Base-by-base conservation (phyloP, 2,888 invertebrate genomes). In the Apamea anceps region DNA sequence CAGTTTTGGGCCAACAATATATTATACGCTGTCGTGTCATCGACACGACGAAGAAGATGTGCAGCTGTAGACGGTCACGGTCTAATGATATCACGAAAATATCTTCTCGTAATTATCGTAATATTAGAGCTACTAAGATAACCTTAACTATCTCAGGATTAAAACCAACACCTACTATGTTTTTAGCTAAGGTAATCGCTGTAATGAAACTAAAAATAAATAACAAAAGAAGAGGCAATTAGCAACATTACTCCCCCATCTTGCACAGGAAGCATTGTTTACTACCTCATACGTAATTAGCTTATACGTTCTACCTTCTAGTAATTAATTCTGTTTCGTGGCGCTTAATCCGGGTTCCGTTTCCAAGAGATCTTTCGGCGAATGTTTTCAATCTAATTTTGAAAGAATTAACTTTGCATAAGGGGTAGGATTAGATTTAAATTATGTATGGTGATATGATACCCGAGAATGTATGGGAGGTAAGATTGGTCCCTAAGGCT, bases 261-360 rank as follows among this genome's bases (percentile, higher is more conserved):
- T 76, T n/a, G 57, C 12, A 37, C 37, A 7, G 32, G 18, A 72
- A 57, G 54, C 74, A 75, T 89, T 88, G 81, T 89, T 88, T 84
- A 89, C 88, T 71, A 75, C 79, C 80, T 72, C 51, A 72, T 65
- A 73, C 68, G 65, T 89, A 85, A 90, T 90, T 86, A 87, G 42
- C 75, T 90, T 85, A 77, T 83, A 84, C 75, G 45, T 67, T 71
- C 75, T 82, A 79, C 82, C 79, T 86, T 75, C 78, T 57, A 77
- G 80, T 88, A 87, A 90, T 90, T 89, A 88, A 90, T 88, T 89
- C 84, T 80, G 84, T 86, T 86, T 85, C 70, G 74, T 79, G 76
- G 82, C 70, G 72, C 82, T 75, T 84, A 86, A 86, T 79, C 81
- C 76, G 45, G 77, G 82, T 85, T 81, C 78, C 79, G 75, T 77